Percentiles rank a stretch among this genome's conserved stretches.
Evolutionary conservation across 2,113 vertebrate genomes (phyloP).

Genomic region (Crotalus horridus): DNA sequence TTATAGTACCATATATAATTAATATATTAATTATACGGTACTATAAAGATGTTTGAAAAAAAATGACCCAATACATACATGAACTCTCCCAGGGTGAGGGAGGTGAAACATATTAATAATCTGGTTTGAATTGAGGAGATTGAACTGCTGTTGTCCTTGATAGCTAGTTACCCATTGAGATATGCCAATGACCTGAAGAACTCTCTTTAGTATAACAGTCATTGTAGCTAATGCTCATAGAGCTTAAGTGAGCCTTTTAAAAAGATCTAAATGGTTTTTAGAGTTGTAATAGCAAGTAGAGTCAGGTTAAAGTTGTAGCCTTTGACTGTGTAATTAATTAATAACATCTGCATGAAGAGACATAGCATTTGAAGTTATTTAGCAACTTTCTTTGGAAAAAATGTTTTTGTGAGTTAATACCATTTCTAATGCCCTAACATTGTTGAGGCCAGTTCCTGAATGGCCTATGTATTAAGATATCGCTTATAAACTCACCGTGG

Average conservation of each 20-base stretch:
- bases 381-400: background rate
- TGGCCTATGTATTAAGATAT: background rate
- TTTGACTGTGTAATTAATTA: background rate
- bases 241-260: background rate
- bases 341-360: background rate
- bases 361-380: background rate
- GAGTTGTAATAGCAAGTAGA: background rate
- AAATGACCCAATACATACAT: background rate
- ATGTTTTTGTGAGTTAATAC: background rate
- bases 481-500: background rate
- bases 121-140: background rate
- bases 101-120: background rate
- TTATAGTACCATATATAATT: background rate
- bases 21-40: too few species aligned
- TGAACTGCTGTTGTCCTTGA: background rate
- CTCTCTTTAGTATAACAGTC: background rate
- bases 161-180: background rate
- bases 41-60: too few species aligned
- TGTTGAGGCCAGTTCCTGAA: background rate
- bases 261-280: background rate
- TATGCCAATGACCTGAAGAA: background rate
- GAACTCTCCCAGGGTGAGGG: background rate
- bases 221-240: background rate
- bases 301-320: background rate
- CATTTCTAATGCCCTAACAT: background rate